These are phyloP conservation scores for Dryobota labecula DNA, from an alignment of 2,888 invertebrate genomes.

Conservation along the genomic window DNA sequence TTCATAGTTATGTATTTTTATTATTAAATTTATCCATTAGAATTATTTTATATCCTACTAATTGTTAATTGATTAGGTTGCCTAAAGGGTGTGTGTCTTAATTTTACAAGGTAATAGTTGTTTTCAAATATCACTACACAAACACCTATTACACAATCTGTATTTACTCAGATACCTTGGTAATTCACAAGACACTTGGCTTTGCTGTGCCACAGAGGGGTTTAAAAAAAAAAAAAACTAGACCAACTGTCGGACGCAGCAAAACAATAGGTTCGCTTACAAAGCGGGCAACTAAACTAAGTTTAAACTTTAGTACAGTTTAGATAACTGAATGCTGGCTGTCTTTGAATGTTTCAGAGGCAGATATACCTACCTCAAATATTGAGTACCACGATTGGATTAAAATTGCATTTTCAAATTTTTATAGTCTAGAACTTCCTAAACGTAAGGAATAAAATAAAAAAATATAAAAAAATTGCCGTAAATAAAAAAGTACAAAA, in stretches of 20 bases:
- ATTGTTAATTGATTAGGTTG: too few relatives aligned
- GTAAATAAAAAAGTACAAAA: too few relatives aligned
- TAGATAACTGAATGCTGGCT: neutral
- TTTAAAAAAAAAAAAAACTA: slow-evolving; percentile 4
- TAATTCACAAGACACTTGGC: neutral
- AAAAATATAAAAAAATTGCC: too few relatives aligned
- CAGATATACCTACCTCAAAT: neutral
- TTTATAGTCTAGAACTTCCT: too few relatives aligned
- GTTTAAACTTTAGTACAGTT: neutral
- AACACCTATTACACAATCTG: neutral
- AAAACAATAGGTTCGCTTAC: neutral
- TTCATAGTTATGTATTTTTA: too few relatives aligned
- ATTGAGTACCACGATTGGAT: neutral
- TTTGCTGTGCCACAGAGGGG: too few relatives aligned
- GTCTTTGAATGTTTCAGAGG: neutral
- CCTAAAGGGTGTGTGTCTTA: too few relatives aligned
- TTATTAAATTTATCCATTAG: too few relatives aligned
- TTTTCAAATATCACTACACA: neutral
- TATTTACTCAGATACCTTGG: neutral
- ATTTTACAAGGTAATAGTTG: neutral
- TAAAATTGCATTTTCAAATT: too few relatives aligned
- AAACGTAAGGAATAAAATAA: too few relatives aligned
- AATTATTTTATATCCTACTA: too few relatives aligned
- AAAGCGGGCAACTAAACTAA: neutral
- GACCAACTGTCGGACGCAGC: neutral